phyloP scores from a whole-genome alignment of 2,113 vertebrate genomes.

The Neoarius graeffei region DNA sequence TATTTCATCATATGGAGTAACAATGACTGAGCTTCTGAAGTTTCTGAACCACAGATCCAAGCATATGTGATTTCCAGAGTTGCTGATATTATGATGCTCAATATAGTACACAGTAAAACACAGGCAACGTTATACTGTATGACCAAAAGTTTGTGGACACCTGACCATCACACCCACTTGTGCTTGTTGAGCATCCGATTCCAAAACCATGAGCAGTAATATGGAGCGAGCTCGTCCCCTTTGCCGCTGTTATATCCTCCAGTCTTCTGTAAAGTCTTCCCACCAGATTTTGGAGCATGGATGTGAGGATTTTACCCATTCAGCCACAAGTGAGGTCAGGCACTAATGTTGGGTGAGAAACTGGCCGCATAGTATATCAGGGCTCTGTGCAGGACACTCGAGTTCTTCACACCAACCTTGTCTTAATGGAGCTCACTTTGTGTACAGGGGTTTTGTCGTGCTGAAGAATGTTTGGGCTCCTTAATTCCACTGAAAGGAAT shows the following conservation, averaged over 20 bases:
- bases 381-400: neutral
- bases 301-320: neutral
- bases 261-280: neutral
- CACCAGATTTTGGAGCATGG: neutral
- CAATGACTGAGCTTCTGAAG: neutral
- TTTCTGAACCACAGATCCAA: conserved; percentile 2
- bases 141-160: neutral
- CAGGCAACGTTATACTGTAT: neutral
- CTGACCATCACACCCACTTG: neutral
- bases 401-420: neutral
- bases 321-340: neutral
- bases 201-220: neutral
- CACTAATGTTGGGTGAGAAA: neutral
- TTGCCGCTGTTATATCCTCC: neutral
- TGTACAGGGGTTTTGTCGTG: too few relatives aligned
- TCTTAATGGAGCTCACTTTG: neutral
- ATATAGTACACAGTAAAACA: neutral
- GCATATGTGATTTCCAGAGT: neutral
- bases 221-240: neutral
- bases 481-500: neutral
- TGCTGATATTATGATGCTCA: conserved; percentile 25
- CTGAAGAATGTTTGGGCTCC: neutral
- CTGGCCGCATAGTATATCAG: neutral
- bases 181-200: neutral
- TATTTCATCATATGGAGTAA: neutral